phyloP scores from a whole-genome alignment of 2,888 invertebrate genomes.

The Buathra laborator region DNA sequence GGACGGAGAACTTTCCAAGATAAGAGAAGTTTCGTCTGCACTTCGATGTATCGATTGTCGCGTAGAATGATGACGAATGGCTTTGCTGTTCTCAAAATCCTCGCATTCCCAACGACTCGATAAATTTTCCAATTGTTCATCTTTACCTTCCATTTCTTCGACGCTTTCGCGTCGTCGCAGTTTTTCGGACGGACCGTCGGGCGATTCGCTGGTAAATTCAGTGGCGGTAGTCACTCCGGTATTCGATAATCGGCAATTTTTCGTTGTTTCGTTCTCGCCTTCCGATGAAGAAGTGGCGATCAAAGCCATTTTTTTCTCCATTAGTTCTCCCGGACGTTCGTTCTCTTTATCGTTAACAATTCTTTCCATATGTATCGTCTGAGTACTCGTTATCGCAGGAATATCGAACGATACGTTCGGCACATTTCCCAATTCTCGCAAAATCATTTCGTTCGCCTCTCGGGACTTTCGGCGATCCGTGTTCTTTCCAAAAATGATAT shows the following conservation, averaged over 20 bases:
- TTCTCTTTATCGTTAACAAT: background rate
- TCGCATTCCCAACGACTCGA: background rate
- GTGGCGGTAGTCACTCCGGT: conserved; percentile 15
- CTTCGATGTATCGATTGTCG: conserved; percentile 9
- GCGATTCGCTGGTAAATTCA: conserved; percentile 31
- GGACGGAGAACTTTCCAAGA: background rate
- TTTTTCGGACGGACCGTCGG: conserved; percentile 24
- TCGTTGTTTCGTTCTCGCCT: background rate
- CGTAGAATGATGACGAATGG: background rate
- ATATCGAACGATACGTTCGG: background rate
- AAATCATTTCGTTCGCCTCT: background rate
- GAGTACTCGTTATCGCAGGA: background rate
- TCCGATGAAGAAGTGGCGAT: background rate
- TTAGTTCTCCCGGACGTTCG: background rate
- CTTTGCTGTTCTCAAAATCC: conserved; percentile 1
- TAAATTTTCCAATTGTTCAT: conserved; percentile 8
- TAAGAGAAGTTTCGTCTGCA: background rate
- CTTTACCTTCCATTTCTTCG: background rate
- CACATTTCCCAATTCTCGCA: no score
- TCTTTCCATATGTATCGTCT: background rate
- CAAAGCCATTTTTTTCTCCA: background rate
- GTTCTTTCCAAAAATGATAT: background rate
- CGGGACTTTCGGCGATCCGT: background rate
- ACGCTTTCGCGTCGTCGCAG: conserved; percentile 2
- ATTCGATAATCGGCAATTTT: background rate